Percentiles rank a stretch among this genome's conserved stretches.
These are phyloP conservation scores for Anagyrus pseudococci DNA, from an alignment of 2,888 invertebrate genomes.

Conservation along the genomic window DNA sequence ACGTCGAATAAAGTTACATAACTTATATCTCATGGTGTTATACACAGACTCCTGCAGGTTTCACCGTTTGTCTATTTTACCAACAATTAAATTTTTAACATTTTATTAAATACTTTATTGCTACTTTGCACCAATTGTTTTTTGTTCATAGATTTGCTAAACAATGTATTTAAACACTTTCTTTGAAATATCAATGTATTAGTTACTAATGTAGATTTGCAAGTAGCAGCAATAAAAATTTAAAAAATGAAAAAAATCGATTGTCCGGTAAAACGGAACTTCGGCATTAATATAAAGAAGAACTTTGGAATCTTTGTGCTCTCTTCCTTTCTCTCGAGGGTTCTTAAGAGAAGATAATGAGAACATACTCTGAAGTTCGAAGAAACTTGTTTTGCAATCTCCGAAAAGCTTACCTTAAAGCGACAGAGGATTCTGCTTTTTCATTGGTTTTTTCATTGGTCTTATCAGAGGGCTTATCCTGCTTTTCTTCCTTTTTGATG, in stretches of 20 bases:
- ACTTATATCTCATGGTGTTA: slow-evolving; percentile 20
- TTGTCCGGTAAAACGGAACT: slow-evolving; percentile 16
- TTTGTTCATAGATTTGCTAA: not conserved
- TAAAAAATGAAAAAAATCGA: slow-evolving; percentile 22
- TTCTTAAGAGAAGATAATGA: slow-evolving; percentile 38
- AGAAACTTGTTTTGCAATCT: slow-evolving; percentile 54
- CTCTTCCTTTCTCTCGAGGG: slow-evolving; percentile 30
- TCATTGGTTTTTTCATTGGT: slow-evolving; percentile 59
- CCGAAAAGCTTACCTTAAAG: slow-evolving; percentile 60
- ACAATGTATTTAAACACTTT: not conserved
- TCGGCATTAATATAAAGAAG: slow-evolving; percentile 30
- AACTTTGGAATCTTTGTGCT: slow-evolving; percentile 28
- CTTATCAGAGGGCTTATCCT: slow-evolving; percentile 60
- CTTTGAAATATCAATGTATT: not conserved
- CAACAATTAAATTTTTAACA: slow-evolving; percentile 20
- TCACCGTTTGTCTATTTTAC: slow-evolving; percentile 15
- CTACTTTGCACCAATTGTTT: slow-evolving; percentile 5
- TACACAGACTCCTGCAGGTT: slow-evolving; percentile 29
- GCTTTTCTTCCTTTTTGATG: slow-evolving; percentile 59
- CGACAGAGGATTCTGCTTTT: slow-evolving; percentile 59
- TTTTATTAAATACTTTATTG: slow-evolving; percentile 22
- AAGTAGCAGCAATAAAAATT: slow-evolving; percentile 27
- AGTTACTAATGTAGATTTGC: not conserved
- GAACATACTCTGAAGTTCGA: slow-evolving; percentile 48
- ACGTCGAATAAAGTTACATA: slow-evolving; percentile 27